Percentiles rank a stretch among this genome's conserved stretches.
Evolutionary conservation across 2,888 invertebrate genomes (phyloP).

Genomic region (Linyphia triangularis): DNA sequence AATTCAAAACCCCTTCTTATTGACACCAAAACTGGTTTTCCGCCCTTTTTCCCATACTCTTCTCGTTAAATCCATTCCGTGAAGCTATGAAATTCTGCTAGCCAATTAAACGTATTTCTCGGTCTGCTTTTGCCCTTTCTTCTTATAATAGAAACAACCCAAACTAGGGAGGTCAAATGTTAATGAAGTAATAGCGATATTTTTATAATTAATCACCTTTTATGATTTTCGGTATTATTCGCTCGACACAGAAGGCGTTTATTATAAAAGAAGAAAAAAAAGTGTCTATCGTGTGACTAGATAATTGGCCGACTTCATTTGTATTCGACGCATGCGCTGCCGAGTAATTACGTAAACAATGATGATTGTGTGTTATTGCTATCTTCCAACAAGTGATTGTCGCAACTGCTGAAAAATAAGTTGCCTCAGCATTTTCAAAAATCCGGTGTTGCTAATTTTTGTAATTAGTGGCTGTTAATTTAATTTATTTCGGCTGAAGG

Average conservation of each 20-base stretch:
- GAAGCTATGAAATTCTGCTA: conserved; percentile 41
- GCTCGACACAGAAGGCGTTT: conserved; percentile 72
- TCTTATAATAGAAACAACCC: conserved; percentile 56
- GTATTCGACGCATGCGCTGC: conserved; percentile 64
- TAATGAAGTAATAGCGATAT: conserved; percentile 74
- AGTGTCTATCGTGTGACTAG: conserved; percentile 67
- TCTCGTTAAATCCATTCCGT: not conserved
- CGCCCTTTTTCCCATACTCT: not conserved
- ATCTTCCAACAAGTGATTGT: conserved; percentile 39
- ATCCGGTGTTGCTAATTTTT: conserved; percentile 51
- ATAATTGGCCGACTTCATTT: conserved; percentile 71
- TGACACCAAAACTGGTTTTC: not conserved
- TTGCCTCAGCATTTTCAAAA: conserved; percentile 15
- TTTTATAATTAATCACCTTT: conserved; percentile 74
- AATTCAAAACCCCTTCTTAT: not conserved
- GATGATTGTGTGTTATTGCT: conserved; percentile 62
- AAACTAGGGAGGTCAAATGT: conserved; percentile 68
- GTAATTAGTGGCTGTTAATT: conserved; percentile 59
- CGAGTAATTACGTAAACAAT: conserved; percentile 72
- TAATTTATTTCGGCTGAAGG: conserved; percentile 27
- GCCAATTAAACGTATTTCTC: conserved; percentile 62
- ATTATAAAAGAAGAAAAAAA: conserved; percentile 57
- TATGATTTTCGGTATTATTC: conserved; percentile 72
- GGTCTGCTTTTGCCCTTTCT: conserved; percentile 41
- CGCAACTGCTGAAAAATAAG: conserved; percentile 11